phyloP scores from a whole-genome alignment of 2,797 vertebrate species.

The Mareca penelope region DNA sequence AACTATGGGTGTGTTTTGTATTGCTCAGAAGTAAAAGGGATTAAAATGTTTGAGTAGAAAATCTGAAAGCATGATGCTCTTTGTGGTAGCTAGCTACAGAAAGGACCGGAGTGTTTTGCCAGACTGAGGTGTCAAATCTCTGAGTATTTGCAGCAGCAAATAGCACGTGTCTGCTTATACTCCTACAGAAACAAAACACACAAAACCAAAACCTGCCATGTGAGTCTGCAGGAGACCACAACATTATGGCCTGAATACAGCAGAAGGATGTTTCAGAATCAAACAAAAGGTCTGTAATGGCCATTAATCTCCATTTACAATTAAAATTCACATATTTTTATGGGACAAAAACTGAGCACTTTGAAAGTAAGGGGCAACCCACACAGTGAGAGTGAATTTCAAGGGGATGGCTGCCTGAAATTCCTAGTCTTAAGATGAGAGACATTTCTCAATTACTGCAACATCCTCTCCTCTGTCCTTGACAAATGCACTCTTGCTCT shows the following conservation, averaged over 20 bases:
- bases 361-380: neutral
- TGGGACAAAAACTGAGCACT: neutral
- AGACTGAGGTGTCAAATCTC: neutral
- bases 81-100: rapidly evolving
- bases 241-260: neutral
- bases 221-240: neutral
- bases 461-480: conserved; percentile 9
- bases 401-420: neutral
- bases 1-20: neutral
- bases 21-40: neutral
- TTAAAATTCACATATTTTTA: neutral
- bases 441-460: conserved; percentile 1
- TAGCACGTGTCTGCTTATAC: neutral
- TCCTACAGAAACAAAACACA: neutral
- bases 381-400: neutral
- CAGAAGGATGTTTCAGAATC: neutral
- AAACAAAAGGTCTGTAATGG: neutral
- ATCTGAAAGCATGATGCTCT: neutral
- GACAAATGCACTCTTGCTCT: conserved; percentile 19
- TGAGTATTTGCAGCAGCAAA: neutral
- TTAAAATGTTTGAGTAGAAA: neutral
- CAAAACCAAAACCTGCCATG: neutral
- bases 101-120: rapidly evolving
- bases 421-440: neutral
- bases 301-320: neutral